Conservation (phyloP, 2,888 invertebrate species). For the Eupithecia centaureata region DNA sequence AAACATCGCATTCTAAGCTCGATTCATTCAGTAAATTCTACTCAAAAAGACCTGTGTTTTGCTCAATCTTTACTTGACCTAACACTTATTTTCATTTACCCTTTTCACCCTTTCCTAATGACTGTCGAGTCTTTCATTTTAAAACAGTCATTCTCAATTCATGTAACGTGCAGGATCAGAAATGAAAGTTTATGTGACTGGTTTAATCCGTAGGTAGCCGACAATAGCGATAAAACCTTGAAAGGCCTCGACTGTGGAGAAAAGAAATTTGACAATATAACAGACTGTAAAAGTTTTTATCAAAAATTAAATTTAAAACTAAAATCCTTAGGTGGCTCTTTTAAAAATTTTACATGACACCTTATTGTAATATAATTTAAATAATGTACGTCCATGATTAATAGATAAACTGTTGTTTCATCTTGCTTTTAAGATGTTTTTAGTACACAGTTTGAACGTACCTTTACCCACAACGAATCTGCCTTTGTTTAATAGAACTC, state of each 20-base stretch:
- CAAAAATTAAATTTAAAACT: no score
- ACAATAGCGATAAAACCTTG: constrained; percentile 27
- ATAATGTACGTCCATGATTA: no score
- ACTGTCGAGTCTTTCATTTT: constrained; percentile 1
- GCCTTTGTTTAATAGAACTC: no score
- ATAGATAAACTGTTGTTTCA: no score
- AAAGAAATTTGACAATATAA: background rate
- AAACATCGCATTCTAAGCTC: background rate
- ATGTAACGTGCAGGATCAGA: constrained; percentile 17
- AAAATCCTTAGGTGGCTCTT: no score
- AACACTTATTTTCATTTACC: constrained; percentile 1
- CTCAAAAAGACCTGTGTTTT: background rate
- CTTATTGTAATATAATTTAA: no score
- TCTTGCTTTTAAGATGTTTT: no score
- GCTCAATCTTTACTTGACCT: background rate
- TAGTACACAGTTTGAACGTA: no score
- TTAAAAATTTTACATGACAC: no score
- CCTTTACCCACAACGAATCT: no score
- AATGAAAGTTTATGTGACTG: constrained; percentile 32
- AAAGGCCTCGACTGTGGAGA: background rate
- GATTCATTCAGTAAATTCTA: background rate
- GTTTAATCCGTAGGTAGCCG: constrained; percentile 33
- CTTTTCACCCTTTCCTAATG: background rate
- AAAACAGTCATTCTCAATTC: constrained; percentile 22
- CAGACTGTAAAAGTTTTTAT: no score